Percentiles rank a stretch among this genome's conserved stretches.
Evolutionary conservation across 2,797 vertebrate genomes (phyloP).

Genomic region (Mastacembelus armatus): DNA sequence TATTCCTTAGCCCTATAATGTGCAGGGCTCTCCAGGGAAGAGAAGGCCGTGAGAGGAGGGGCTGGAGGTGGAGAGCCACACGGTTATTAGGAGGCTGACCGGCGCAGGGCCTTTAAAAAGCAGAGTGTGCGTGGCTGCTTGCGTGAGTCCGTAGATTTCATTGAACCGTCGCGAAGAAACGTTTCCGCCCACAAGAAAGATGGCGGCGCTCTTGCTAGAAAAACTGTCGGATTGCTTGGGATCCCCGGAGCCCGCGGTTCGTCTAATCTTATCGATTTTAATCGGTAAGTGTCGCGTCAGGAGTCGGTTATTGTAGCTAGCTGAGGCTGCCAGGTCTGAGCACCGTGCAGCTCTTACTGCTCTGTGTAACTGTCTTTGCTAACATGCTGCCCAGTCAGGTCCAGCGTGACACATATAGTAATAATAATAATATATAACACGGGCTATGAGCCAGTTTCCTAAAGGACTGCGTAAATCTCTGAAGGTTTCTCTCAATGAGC

Average conservation of each 20-base stretch:
- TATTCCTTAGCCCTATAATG: background rate
- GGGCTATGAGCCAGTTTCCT: too few relatives aligned
- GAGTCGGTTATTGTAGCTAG: background rate
- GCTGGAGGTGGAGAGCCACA: constrained; percentile 46
- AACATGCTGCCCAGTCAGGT: constrained; percentile 49
- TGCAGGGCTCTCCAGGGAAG: background rate
- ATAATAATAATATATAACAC: too few relatives aligned
- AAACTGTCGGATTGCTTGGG: constrained; percentile 89
- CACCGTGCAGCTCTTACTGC: background rate
- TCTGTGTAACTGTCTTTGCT: constrained; percentile 43
- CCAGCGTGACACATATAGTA: too few relatives aligned
- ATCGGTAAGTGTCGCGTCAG: constrained; percentile 85
- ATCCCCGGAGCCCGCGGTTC: constrained; percentile 93
- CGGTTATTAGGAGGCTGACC: constrained; percentile 26
- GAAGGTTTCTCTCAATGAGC: too few relatives aligned
- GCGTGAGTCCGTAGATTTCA: constrained; percentile 45
- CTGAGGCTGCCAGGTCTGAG: background rate
- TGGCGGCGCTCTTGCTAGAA: constrained; percentile 88
- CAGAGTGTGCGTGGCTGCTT: constrained; percentile 10
- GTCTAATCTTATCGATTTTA: constrained; percentile 92
- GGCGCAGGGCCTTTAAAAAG: constrained; percentile 46
- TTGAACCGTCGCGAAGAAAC: constrained; percentile 67
- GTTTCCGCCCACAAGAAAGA: constrained; percentile 87
- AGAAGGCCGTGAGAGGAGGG: constrained; percentile 17
- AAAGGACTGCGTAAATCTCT: background rate